These are phyloP conservation scores for Linyphia triangularis DNA, from an alignment of 2,888 invertebrate species.

Conservation along the genomic window DNA sequence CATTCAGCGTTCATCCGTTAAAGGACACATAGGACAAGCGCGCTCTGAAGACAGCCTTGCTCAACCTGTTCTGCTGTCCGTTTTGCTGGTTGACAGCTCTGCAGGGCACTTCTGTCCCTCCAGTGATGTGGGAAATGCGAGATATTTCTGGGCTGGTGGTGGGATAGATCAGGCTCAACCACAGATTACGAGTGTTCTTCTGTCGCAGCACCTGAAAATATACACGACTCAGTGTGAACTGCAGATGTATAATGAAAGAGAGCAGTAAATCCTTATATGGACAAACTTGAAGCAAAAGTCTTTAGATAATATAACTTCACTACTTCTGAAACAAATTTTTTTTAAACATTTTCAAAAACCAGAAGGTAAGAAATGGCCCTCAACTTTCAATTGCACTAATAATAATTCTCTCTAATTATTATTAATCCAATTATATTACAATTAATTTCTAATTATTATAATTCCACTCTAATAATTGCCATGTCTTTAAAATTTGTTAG, in stretches of 20 bases:
- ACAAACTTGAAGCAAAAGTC: too few species aligned
- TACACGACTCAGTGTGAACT: background rate
- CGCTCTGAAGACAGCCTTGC: background rate
- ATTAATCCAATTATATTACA: background rate
- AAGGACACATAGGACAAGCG: background rate
- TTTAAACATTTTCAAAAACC: background rate
- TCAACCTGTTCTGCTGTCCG: background rate
- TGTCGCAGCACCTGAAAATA: slow-evolving; percentile 13
- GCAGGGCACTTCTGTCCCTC: background rate
- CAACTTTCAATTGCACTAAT: background rate
- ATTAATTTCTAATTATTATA: background rate
- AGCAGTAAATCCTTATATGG: too few species aligned
- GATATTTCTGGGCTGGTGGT: slow-evolving; percentile 2
- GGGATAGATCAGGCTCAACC: background rate
- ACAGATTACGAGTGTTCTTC: slow-evolving; percentile 6
- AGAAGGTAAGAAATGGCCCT: too few species aligned
- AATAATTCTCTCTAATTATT: background rate
- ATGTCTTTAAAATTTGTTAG: too few species aligned
- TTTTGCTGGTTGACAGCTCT: background rate
- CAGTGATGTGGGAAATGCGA: slow-evolving; percentile 11
- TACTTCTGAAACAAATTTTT: background rate
- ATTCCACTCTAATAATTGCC: background rate
- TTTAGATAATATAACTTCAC: too few species aligned
- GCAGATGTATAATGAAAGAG: too few species aligned
- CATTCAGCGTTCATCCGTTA: too few species aligned